Base-by-base conservation (phyloP, 2,797 vertebrate species). In the Nothura maculosa region DNA sequence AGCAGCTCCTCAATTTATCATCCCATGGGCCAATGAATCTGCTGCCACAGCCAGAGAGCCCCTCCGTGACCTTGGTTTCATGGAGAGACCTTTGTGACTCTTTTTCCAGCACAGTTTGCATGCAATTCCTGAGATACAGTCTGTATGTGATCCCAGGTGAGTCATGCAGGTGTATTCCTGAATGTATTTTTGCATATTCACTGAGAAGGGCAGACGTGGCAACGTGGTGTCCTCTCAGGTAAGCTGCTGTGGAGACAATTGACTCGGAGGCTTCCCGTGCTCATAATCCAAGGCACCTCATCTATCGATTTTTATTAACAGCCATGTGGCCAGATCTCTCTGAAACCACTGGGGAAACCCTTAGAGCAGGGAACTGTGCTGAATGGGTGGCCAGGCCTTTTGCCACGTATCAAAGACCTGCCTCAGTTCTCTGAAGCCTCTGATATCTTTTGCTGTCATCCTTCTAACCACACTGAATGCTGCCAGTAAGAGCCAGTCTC, bases 311-410 rank as follows among this genome's bases (percentile, higher is more conserved):
- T 79, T 85, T 90, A 36, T 78, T 58, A 64, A 68, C 27, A 12
- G 48, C 70, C 40, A 13, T 8, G 45, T 54, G 45, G 47, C 52
- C 42, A 2, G 14, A 42, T 25, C 69, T 45, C 63, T 88, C 70
- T 40, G 74, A 78, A 95, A 40, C 34, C 52, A 68, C 27, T 15
- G 57, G 32, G 6, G n/a, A 48, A 81, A 90, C 50, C 20, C 50
- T 54, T 38, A 34, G n/a, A 86, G 52, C 0, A 28, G 36, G 68
- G 40, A 68, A 11, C 36, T 40, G 50, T 1, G 1, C 21, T 25
- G 42, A 87, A 58, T 0, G 0, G 32, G 21, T 43, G 69, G 42
- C 8, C 40, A 13, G 12, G 6, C 7, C 2, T 9, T 42, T 25
- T 22, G 48, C 25, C 42, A 43, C 15, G 6, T 43, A 43, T 43